Conservation (phyloP, 2,113 vertebrate genomes). For the Daphoenositta chrysoptera region DNA sequence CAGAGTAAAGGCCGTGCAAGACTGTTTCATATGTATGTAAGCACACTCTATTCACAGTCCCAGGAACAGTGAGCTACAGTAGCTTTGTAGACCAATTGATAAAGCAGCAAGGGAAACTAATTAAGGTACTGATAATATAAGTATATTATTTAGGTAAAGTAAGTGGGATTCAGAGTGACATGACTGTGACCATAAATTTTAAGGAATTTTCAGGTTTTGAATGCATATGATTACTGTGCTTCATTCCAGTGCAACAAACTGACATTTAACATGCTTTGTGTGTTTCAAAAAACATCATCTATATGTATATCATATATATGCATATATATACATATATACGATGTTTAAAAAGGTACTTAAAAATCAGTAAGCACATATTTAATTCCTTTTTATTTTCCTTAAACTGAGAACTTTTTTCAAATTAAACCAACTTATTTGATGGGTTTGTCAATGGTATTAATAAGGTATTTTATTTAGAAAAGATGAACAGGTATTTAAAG, state of each 20-base stretch:
- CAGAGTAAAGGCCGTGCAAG: background rate
- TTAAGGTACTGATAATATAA: background rate
- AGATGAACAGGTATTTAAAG: background rate
- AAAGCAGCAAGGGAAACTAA: background rate
- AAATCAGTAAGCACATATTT: background rate
- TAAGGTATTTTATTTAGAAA: background rate
- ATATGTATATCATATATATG: background rate
- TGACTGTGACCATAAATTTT: background rate
- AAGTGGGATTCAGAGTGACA: background rate
- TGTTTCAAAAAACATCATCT: background rate
- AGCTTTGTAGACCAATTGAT: background rate
- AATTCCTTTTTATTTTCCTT: background rate
- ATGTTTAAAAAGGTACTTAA: background rate
- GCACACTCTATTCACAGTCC: background rate
- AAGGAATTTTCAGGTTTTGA: background rate
- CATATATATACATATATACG: background rate
- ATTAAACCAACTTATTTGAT: background rate
- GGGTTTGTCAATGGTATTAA: background rate
- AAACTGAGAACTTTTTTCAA: background rate
- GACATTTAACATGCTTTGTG: background rate
- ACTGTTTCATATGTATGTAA: background rate
- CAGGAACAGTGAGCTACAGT: background rate
- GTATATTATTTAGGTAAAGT: background rate
- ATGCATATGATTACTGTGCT: background rate
- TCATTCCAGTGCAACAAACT: background rate